A percentile compares a stretch with the other conserved stretches of the same genome.
Conservation (phyloP, 2,113 vertebrate species). For the Circaetus cinerascens region DNA sequence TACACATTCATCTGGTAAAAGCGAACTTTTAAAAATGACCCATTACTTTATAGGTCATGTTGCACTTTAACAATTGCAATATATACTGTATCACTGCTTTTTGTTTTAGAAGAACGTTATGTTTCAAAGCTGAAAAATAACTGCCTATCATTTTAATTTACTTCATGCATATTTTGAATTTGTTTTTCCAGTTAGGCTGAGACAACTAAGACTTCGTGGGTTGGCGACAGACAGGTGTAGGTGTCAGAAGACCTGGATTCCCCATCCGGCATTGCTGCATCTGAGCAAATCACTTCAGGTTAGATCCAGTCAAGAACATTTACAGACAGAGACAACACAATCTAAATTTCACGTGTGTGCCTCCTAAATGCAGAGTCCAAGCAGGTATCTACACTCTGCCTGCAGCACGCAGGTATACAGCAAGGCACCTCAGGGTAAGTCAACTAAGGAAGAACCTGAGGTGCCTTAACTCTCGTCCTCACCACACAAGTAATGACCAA, state of each 20-base stretch:
- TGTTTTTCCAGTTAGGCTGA: background rate
- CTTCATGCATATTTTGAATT: background rate
- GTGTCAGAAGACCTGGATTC: background rate
- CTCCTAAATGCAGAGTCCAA: background rate
- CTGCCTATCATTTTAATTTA: background rate
- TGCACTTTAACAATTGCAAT: background rate
- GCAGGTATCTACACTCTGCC: background rate
- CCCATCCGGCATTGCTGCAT: background rate
- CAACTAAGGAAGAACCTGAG: background rate
- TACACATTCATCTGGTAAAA: background rate
- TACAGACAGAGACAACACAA: background rate
- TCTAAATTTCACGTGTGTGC: background rate
- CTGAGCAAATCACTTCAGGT: background rate
- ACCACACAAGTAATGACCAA: rapidly evolving
- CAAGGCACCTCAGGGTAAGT: background rate
- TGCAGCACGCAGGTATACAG: background rate
- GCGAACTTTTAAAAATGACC: background rate
- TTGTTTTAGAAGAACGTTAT: background rate
- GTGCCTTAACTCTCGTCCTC: background rate
- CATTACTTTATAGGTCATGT: background rate
- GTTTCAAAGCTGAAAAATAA: background rate
- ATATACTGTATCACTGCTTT: background rate
- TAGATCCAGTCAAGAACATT: background rate
- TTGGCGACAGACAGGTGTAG: background rate
- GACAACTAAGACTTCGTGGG: background rate